These are phyloP conservation scores for Patiria miniata DNA, from an alignment of 35 echinoderm and acorn worm species.

Conservation along the genomic window DNA sequence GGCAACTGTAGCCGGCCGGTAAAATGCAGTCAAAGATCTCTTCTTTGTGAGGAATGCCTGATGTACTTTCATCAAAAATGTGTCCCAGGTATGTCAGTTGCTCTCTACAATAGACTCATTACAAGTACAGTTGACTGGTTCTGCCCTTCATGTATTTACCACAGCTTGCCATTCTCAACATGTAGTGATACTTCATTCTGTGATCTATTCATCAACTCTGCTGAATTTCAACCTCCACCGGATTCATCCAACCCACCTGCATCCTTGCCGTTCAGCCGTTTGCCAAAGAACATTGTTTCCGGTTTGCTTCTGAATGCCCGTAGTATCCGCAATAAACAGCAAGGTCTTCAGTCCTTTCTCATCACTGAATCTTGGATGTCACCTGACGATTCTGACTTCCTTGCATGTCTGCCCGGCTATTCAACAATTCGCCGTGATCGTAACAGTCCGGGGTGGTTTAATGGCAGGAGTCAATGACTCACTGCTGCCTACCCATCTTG, in stretches of 20 bases:
- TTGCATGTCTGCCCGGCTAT: not conserved
- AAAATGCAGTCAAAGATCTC: conserved; percentile 1
- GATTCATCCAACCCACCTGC: not conserved
- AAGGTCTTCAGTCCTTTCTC: not conserved
- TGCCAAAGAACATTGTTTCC: not conserved
- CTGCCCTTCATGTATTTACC: not conserved
- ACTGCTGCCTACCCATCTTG: not conserved
- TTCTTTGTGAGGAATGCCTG: not conserved
- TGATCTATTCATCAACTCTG: not conserved
- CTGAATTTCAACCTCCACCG: not conserved
- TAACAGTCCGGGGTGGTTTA: not conserved
- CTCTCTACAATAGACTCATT: not conserved
- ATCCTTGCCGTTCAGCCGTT: not conserved
- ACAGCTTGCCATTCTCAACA: not conserved
- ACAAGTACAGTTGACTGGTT: conserved; percentile 11
- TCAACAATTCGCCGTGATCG: not conserved
- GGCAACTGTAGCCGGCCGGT: not conserved
- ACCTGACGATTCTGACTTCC: not conserved
- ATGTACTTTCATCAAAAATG: not conserved
- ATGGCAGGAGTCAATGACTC: conserved; percentile 1
- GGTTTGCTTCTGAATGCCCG: not conserved
- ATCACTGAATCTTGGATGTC: not conserved
- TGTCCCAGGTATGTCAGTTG: not conserved
- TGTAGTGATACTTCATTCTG: conserved; percentile 4
- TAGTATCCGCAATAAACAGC: not conserved